Evolutionary conservation across 1,140 invertebrate genomes (phyloP).

Genomic region (Hirudo medicinalis): DNA sequence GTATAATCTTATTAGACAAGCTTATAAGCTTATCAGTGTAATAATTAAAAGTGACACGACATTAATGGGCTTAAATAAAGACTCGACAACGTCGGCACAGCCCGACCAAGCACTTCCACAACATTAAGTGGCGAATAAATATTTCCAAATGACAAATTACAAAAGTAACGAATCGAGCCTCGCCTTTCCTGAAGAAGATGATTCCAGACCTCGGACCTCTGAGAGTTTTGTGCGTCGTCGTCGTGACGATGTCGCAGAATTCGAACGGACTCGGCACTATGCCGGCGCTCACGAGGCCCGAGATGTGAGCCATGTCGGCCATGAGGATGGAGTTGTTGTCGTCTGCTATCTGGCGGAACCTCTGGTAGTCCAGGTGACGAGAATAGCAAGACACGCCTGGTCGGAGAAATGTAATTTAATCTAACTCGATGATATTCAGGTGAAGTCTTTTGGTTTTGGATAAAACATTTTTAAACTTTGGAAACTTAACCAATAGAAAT

Average conservation of each 20-base stretch:
- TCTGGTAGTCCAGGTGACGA: slow-evolving; percentile 62
- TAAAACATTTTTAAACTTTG: too few relatives aligned
- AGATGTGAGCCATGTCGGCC: slow-evolving; percentile 89
- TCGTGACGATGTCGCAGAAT: slow-evolving; percentile 81
- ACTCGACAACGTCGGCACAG: too few relatives aligned
- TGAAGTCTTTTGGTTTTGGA: too few relatives aligned
- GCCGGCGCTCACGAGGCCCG: slow-evolving; percentile 74
- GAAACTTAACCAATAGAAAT: too few relatives aligned
- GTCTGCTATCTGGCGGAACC: slow-evolving; percentile 75
- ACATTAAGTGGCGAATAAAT: too few relatives aligned
- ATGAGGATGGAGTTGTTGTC: slow-evolving; percentile 73
- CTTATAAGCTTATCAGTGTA: too few relatives aligned
- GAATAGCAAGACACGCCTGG: slow-evolving; percentile 69
- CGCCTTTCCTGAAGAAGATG: slow-evolving; percentile 76
- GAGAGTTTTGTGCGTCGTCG: slow-evolving; percentile 90
- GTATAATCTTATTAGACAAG: too few relatives aligned
- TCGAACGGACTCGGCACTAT: slow-evolving; percentile 80
- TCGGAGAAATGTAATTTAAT: too few relatives aligned
- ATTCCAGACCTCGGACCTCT: slow-evolving; percentile 74
- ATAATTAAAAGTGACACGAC: too few relatives aligned
- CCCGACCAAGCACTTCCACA: not conserved
- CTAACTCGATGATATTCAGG: too few relatives aligned
- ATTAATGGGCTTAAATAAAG: too few relatives aligned
- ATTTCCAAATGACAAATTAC: not conserved
- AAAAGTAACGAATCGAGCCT: not conserved